Base-by-base conservation (phyloP, 1,140 invertebrate species). In the Drosophila willistoni region DNA sequence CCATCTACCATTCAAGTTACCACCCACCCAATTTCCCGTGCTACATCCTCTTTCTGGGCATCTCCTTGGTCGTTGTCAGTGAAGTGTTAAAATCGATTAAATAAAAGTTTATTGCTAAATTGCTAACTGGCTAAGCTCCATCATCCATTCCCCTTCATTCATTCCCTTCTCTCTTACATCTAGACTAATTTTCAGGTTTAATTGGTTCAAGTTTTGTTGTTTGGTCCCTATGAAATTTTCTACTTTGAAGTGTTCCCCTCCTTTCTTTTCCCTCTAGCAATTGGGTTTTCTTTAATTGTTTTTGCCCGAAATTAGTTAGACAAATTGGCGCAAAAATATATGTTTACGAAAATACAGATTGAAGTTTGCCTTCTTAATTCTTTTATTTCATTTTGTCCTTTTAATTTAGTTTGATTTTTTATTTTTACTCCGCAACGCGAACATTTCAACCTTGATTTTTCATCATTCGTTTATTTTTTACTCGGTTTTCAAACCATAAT, bases 71-170 rank as follows among this genome's bases (percentile, higher is more conserved):
- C 51, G 73, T 64, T 80, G 41, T 67, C 84, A 84, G 73, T 87
- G 80, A 89, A 89, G 84, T 89, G 85, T 89, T 89, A 84, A 89
- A 89, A 89, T 89, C 84, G 84, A 89, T 89, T 89, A 76, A 89
- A 84, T 81, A 89, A 84, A 89, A 81, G 68, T 89, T 89, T 89
- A 89, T 89, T 84, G 84, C 84, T 89, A 83, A 87, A 87, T 89
- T 87, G 73, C 84, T 71, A 89, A 89, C 84, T 89, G 84, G 77
- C 80, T 75, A 73, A 73, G 70, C 68, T 68, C 39, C 17, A 51
- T 22, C 44, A 19, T 33, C 63, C 67, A 36, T 36, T 36, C 34
- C 9, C 34, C 34, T 36, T 2, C 33, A 34, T 33, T 44, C 10
- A 59, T 10, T 33, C 17, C 17, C 7, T n/a, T 39, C 54, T 25